These are phyloP conservation scores for Synaphobranchus kaupii DNA, from an alignment of 2,797 vertebrate genomes.

Conservation along the genomic window DNA sequence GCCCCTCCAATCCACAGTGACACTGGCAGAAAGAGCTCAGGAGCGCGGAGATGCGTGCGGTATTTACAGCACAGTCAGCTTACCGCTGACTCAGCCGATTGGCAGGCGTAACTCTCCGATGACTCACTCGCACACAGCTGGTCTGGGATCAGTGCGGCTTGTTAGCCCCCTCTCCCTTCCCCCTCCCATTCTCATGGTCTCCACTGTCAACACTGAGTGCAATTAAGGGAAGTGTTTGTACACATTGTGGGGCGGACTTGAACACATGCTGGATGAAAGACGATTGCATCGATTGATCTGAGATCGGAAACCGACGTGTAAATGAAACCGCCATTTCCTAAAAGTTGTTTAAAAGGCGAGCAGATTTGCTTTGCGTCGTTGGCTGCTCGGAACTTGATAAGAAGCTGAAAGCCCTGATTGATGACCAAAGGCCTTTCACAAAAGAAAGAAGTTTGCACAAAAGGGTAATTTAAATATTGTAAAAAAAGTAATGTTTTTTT, in stretches of 20 bases:
- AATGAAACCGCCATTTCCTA: background rate
- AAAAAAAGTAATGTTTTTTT: background rate
- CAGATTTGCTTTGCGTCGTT: background rate
- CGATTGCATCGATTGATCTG: background rate
- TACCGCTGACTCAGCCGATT: background rate
- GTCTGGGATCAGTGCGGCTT: background rate
- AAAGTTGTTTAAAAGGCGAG: background rate
- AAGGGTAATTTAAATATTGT: background rate
- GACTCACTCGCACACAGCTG: conserved; percentile 28
- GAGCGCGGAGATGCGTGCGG: background rate
- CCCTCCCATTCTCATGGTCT: background rate
- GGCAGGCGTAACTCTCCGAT: background rate
- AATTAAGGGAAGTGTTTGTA: conserved; percentile 7
- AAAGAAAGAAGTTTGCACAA: background rate
- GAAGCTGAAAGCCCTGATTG: background rate
- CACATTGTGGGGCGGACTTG: background rate
- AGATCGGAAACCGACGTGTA: background rate
- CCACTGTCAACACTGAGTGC: background rate
- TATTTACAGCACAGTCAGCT: background rate
- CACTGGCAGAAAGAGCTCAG: background rate
- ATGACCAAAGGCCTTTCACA: background rate
- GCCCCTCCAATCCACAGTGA: background rate
- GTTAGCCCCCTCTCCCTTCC: background rate
- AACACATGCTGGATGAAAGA: background rate
- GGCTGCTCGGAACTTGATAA: background rate